Conservation (phyloP, 2,888 invertebrate genomes). For the Rhingia rostrata region DNA sequence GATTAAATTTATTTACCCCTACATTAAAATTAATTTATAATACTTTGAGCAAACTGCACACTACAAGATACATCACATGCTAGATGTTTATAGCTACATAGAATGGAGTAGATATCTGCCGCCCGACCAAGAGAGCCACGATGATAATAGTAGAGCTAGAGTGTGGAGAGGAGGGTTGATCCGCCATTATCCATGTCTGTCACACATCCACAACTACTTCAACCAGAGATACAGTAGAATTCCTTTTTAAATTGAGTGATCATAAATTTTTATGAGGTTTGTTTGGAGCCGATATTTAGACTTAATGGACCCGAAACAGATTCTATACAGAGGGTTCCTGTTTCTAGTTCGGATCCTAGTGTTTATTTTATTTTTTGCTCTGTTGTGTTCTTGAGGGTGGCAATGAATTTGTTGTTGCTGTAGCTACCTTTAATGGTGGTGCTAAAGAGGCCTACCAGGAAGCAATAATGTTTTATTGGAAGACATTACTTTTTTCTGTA, state of each 20-base stretch:
- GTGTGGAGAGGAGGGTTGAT: constrained; percentile 20
- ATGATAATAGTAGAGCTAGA: background rate
- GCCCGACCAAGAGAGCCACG: background rate
- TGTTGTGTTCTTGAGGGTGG: background rate
- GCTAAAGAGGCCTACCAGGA: constrained; percentile 12
- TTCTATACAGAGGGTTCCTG: constrained; percentile 48
- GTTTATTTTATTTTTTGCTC: constrained; percentile 1
- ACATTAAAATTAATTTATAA: constrained; percentile 73
- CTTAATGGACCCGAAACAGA: constrained; percentile 73
- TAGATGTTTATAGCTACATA: background rate
- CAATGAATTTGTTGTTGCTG: constrained; percentile 18
- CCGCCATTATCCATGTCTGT: constrained; percentile 35
- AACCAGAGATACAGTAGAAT: constrained; percentile 39
- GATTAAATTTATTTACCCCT: constrained; percentile 68
- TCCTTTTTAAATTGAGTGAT: constrained; percentile 72
- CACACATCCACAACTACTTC: background rate
- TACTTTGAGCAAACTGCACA: constrained; percentile 61
- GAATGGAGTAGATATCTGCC: constrained; percentile 27
- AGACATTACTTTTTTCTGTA: constrained; percentile 52
- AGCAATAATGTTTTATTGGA: constrained; percentile 24
- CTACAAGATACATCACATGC: background rate
- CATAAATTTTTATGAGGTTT: constrained; percentile 74
- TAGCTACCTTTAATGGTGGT: constrained; percentile 38
- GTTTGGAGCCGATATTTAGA: constrained; percentile 73
- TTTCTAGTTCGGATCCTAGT: background rate